Conservation (phyloP, 2,113 vertebrate genomes). For the Sisor rabdophorus region DNA sequence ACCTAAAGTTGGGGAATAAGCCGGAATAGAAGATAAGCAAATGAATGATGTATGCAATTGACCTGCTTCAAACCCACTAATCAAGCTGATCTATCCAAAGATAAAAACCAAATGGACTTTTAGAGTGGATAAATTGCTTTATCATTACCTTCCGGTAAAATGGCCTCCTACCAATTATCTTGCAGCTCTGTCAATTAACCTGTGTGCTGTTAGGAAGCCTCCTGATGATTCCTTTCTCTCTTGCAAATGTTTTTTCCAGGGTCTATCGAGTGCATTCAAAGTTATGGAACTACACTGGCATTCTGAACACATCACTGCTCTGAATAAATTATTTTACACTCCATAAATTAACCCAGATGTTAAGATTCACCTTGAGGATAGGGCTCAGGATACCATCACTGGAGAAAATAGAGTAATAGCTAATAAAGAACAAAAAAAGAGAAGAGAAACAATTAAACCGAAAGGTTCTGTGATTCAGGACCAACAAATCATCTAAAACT, state of each 20-base stretch:
- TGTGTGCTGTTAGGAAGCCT: slow-evolving; percentile 29
- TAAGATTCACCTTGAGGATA: slow-evolving; percentile 58
- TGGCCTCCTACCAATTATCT: slow-evolving; percentile 45
- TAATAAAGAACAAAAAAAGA: background rate
- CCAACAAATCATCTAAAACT: background rate
- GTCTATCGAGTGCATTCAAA: slow-evolving; percentile 16
- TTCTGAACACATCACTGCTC: slow-evolving; percentile 44
- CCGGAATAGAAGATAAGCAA: too few relatives aligned
- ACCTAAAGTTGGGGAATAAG: too few relatives aligned
- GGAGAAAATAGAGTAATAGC: background rate
- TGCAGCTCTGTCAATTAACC: slow-evolving; percentile 50
- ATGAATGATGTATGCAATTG: slow-evolving; percentile 3
- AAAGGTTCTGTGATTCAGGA: background rate
- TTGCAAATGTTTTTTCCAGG: slow-evolving; percentile 31
- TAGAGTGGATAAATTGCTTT: slow-evolving; percentile 18
- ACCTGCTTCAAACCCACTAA: background rate
- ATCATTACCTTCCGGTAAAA: slow-evolving; percentile 39
- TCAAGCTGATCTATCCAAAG: slow-evolving; percentile 15
- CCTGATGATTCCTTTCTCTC: slow-evolving; percentile 35
- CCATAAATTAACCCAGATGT: slow-evolving; percentile 61
- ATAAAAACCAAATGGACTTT: slow-evolving; percentile 24
- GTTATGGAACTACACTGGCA: slow-evolving; percentile 30
- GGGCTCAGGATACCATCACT: slow-evolving; percentile 19
- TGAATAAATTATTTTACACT: slow-evolving; percentile 61
- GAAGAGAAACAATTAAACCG: background rate